Evolutionary conservation across 2,113 vertebrate genomes (phyloP).

Genomic region (Eclectus roratus): DNA sequence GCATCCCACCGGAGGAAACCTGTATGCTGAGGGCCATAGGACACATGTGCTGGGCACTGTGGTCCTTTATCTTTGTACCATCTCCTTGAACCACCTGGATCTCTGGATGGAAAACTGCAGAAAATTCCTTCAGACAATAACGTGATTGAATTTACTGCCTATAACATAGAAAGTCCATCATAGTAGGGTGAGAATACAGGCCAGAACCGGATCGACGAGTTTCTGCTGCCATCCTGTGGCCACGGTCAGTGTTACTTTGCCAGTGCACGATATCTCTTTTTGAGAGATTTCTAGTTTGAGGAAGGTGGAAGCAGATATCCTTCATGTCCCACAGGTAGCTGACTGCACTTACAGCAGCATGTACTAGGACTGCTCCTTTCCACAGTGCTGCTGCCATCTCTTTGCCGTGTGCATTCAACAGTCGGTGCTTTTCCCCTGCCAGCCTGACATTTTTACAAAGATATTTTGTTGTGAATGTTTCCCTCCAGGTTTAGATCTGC

Average conservation of each 20-base stretch:
- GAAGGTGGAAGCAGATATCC: background rate
- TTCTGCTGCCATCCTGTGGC: slow-evolving; percentile 73
- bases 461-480: too few relatives aligned
- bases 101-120: background rate
- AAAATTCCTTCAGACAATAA: slow-evolving; percentile 23
- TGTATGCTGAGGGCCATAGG: accelerated
- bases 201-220: background rate
- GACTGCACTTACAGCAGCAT: background rate
- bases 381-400: background rate
- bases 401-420: accelerated
- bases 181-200: accelerated
- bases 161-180: accelerated
- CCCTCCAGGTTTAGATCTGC: background rate
- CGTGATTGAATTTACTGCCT: background rate
- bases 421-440: too few relatives aligned
- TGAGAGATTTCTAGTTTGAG: accelerated
- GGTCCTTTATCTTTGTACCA: background rate
- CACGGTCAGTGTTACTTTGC: accelerated
- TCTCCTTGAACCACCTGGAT: background rate
- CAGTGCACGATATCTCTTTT: background rate
- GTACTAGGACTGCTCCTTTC: background rate
- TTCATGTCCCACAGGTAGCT: background rate
- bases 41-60: accelerated
- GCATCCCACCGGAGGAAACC: background rate
- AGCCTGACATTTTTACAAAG: background rate